Conservation (phyloP, 2,113 vertebrate species). For the Propithecus coquereli region DNA sequence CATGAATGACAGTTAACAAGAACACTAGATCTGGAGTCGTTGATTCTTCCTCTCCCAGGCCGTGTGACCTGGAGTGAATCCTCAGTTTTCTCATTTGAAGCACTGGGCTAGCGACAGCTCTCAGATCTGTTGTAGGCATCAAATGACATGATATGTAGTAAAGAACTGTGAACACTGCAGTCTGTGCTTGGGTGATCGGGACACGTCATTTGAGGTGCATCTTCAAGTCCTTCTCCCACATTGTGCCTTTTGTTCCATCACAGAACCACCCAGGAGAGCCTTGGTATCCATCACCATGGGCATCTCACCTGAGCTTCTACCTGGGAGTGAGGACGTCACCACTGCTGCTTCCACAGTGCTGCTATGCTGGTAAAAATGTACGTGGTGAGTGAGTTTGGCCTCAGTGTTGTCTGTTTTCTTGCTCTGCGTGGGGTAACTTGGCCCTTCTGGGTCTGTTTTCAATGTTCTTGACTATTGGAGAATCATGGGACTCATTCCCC, state of each 20-base stretch:
- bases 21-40: neutral
- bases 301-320: neutral
- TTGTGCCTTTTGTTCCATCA: neutral
- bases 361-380: neutral
- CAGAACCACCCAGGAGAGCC: neutral
- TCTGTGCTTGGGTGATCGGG: neutral
- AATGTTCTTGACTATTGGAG: neutral
- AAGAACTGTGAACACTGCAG: neutral
- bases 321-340: neutral
- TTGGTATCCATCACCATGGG: neutral
- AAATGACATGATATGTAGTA: neutral
- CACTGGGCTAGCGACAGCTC: neutral
- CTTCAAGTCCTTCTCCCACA: neutral
- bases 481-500: neutral
- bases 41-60: neutral
- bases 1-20: neutral
- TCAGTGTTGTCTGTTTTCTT: neutral
- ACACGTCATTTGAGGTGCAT: neutral
- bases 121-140: neutral
- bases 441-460: neutral
- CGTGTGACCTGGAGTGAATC: neutral
- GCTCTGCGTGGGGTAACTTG: neutral
- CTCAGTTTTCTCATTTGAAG: neutral
- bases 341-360: fast-evolving
- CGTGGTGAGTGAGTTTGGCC: neutral